Base-by-base conservation (phyloP, 2,888 invertebrate genomes). In the Cloeon dipterum region DNA sequence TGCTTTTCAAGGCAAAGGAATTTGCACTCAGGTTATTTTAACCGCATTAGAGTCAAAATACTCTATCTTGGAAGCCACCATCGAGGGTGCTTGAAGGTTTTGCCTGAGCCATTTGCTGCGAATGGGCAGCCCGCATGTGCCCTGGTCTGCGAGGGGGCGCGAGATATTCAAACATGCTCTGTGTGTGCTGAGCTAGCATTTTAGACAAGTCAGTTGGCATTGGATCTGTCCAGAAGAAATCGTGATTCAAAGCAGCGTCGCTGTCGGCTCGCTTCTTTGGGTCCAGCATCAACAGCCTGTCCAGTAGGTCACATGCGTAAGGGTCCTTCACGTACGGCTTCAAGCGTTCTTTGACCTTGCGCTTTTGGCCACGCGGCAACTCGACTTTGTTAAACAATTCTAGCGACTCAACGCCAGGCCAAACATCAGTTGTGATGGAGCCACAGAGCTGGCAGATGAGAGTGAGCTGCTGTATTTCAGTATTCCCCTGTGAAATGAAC, bases 201-300 rank as follows among this genome's bases (percentile, higher is more conserved):
- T 81, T 81, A 37, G 73, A 78, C 23, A 88, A 61, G 52, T 86
- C 86, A 50, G 78, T 76, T 0, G 94, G 93, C 79, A 89, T 81
- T 1, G 98, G 96, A 54, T 93, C 89, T 4, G 81, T 82, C 89
- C 91, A 98, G 62, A 98, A 98, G 62, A 96, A 98, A 53, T 93
- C 89, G 52, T 98, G 94, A 59, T 93, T 89, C 2, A 98, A 55
- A 0, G 94, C 91, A 0, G 81, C 77, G 53, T 96, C 93, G 0
- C 89, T 77, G 52, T 93, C 88, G 39, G 62, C 66, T 40, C 89
- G 61, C 54, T 86, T 86, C 2, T 75, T 69, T 0, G 98, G 98
- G 57, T 98, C 93, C 35, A 98, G 57, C 7, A 83, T 79, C 32
- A 98, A 58, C 16, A 98, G 59, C 51, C 82, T 85, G 52, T 98